Percentiles rank a stretch among this genome's conserved stretches.
Conservation (phyloP, 64 coral and sea anemone species). For the Porites australiensis region DNA sequence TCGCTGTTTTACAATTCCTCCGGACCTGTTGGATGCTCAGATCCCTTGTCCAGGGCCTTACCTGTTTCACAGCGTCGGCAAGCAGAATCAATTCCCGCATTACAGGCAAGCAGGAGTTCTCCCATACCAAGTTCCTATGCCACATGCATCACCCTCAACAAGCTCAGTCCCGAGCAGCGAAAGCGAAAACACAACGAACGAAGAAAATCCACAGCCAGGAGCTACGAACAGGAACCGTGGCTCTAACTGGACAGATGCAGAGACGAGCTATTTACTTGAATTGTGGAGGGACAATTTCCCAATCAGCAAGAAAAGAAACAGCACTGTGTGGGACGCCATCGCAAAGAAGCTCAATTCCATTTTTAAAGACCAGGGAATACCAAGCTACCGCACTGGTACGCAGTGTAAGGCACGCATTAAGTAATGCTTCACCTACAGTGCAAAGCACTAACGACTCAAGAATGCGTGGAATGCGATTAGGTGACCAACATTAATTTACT, state of each 20-base stretch:
- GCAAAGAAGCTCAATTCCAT: slow-evolving; percentile 40
- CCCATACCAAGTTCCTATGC: slow-evolving; percentile 3
- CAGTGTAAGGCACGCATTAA: too few species aligned
- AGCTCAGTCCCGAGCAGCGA: not conserved
- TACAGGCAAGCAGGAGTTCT: not conserved
- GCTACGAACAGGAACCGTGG: slow-evolving; percentile 1
- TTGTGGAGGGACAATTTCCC: slow-evolving; percentile 57
- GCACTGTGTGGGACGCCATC: slow-evolving; percentile 37
- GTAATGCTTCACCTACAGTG: too few species aligned
- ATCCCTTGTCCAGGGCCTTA: slow-evolving; percentile 11
- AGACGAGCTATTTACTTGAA: slow-evolving; percentile 27
- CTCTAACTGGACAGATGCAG: slow-evolving; percentile 44
- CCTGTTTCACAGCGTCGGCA: slow-evolving; percentile 11
- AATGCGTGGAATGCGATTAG: too few species aligned
- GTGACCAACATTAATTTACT: too few species aligned
- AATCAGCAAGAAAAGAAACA: slow-evolving; percentile 50
- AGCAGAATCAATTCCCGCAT: slow-evolving; percentile 7
- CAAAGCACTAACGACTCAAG: too few species aligned
- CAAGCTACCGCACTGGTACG: too few species aligned
- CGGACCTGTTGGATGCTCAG: slow-evolving; percentile 10
- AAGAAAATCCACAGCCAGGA: slow-evolving; percentile 43
- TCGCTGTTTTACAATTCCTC: slow-evolving; percentile 11
- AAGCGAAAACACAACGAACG: slow-evolving; percentile 14
- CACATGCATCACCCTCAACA: slow-evolving; percentile 23
- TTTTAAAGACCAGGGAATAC: slow-evolving; percentile 29